Base-by-base conservation (phyloP, 2,113 vertebrate genomes). In the Aspiorhynchus laticeps region DNA sequence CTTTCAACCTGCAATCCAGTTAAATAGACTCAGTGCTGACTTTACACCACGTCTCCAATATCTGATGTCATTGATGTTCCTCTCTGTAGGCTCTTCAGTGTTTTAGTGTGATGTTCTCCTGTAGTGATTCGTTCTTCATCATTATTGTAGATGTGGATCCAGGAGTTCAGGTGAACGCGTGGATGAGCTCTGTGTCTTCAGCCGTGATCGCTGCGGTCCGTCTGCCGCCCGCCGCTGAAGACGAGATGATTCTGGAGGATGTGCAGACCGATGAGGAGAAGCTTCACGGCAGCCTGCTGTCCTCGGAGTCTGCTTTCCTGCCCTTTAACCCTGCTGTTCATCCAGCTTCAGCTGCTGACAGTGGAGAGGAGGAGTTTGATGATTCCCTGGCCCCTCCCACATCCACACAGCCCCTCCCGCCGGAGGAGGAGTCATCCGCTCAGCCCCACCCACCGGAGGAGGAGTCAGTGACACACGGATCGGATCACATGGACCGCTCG, bases 261-360 rank as follows among this genome's bases (percentile, higher is more conserved):
- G 91, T 97, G 85, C 97, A 98, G 90, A 96, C 97, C 1, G 98
- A 98, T 67, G 97, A 98, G 89, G 97, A 98, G 87, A 98, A 97
- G 90, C 92, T 97, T 46, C 96, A 95, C 59, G 95, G 95, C 85
- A 98, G 96, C 89, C 95, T 97, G 88, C 96, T 99, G 3, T 97
- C 97, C 46, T 98, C 97, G n/a, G 97, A 97, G 76, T 98, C 98
- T 78, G 96, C 96, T 73, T 98, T 98, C 87, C 94, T 99, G 90
- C 97, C 97, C 36, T 94, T 97, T 90, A 90, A 95, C 6, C 93
- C 94, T 31, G 88, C 91, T 90, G 61, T 96, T 89, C 91, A 93
- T 91, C 93, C 91, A 80, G 90, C 91, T 85, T 76, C 73, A 83
- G 90, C 79, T 80, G 89, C 92, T 7, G 94, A 94, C 83, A 94